Evolutionary conservation across 1,140 invertebrate genomes (phyloP).

Genomic region (Zaprionus ghesquierei): DNA sequence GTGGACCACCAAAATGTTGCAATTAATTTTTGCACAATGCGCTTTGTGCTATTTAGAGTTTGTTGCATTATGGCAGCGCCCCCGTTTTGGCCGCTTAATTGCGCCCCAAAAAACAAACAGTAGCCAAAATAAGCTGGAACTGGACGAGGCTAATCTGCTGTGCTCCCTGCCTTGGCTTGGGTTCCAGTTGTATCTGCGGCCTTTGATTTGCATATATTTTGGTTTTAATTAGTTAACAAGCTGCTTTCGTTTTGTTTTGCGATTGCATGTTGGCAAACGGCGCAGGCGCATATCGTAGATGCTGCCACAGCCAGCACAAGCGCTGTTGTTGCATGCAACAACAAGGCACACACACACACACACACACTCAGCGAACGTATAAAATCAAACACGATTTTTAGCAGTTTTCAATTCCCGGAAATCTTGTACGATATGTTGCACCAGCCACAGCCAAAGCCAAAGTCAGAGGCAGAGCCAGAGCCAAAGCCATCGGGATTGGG

Average conservation of each 20-base stretch:
- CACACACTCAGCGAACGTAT: constrained; percentile 45
- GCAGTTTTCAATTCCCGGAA: constrained; percentile 81
- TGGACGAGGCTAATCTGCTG: constrained; percentile 26
- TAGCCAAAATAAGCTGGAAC: constrained; percentile 16
- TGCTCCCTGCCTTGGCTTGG: neutral
- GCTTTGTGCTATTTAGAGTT: constrained; percentile 70
- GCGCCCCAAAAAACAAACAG: constrained; percentile 38
- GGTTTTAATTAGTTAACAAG: constrained; percentile 82
- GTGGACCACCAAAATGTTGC: constrained; percentile 76
- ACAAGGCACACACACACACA: constrained; percentile 5
- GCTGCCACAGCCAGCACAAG: constrained; percentile 38
- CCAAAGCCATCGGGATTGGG: constrained; percentile 34
- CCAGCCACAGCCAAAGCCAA: constrained; percentile 49
- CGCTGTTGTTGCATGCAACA: constrained; percentile 65
- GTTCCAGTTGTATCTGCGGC: no score
- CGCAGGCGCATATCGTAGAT: constrained; percentile 79
- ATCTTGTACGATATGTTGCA: constrained; percentile 80
- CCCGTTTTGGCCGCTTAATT: constrained; percentile 58
- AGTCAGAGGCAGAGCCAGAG: constrained; percentile 47
- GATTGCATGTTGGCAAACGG: constrained; percentile 81
- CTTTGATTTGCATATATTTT: constrained; percentile 82
- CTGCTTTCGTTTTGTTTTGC: constrained; percentile 82
- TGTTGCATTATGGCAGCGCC: constrained; percentile 66
- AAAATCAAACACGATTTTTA: constrained; percentile 81
- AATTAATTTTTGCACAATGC: constrained; percentile 81